Evolutionary conservation across 2,113 vertebrate genomes (phyloP), one percentile per base, ranked within the genome.

Genomic region (Cercocebus atys): DNA sequence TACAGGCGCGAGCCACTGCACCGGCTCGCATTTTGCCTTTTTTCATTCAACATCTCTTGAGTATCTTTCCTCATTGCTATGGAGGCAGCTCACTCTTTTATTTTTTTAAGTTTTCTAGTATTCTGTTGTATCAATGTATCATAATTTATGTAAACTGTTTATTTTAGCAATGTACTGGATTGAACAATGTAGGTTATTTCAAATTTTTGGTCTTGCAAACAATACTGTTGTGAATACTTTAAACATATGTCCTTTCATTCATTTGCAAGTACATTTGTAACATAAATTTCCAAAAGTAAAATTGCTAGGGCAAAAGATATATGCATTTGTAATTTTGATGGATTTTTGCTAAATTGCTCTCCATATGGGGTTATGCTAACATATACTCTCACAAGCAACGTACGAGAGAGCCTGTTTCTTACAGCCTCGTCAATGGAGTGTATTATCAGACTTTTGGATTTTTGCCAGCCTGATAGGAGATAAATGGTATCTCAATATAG

Each of bases 361-460:
- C 97, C 97, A 97, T 98, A 96, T 98, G 98, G 95, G 94, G 93
- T 96, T 98, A 93, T 75, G 81, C 94, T 98, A 98, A 98, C 96
- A 97, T 97, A 88, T 50, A 97, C 66, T 96, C 93, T 97, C 92
- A 97, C 78, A 93, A 93, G 93, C 76, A 59, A 88, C 0, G 76
- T 91, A n/a, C 25, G 57, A 95, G 81, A 95, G 8, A 43, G 88
- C 20, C 47, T 87, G 14, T 95, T 95, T 95, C 85, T 52, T 90
- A 85, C 40, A 96, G 84, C 40, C 81, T 94, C 52, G 59, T 73
- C 94, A 97, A 85, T 93, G 47, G 52, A 85, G 79, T 93, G n/a
- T 82, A 73, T 92, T 90, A 95, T 88, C 90, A 90, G 94, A 97
- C 68, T 92, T 94, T 82, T 96, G 98, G 76, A 96, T 86, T 96